Base-by-base conservation (phyloP, 2,113 vertebrate species). In the Forbesichthys agassizii region DNA sequence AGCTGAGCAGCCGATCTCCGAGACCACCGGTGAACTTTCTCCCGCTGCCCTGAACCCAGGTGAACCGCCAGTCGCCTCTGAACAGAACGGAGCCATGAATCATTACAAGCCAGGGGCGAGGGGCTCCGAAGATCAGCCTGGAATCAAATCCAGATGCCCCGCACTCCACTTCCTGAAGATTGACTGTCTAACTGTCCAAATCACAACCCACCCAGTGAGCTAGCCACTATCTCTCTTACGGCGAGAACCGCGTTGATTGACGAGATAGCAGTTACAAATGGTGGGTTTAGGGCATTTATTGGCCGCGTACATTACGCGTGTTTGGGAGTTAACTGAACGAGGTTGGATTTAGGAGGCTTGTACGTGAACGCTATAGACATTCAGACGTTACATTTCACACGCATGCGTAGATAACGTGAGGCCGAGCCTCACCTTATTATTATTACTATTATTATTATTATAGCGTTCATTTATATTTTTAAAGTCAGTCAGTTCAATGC, bases 141-240 rank as follows among this genome's bases (percentile, higher is more conserved):
- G 82, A 87, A 91, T 81, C 81, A 88, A 77, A 86, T 87, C 69
- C 90, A 91, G 80, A 89, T 87, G 88, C 67, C 74, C 70, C 36
- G 33, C 71, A 70, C 70, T 27, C 66, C 76, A 81, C 80, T 74
- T 85, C 85, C 73, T 61, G 48, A 55, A 47, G 76, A 68, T 65
- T 60, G 46, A 74, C 80, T 67, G 68, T 74, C 65, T 60, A 66
- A 54, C 63, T 53, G 55, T 69, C 18, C 9, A 33, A n/a, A 56
- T 8, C 18, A 7, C 48, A 18, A 49, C 16, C 62, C 47, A 63
- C 20, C 10, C 20, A 27, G 42, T 11, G 42, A 65, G 60, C 57
- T 33, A 64, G 60, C 58, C 68, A 67, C 69, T 11, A 36, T 48
- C 27, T 3, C 20, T 46, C 71, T 67, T 51, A 46, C 13, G 42